A percentile compares a stretch with the other conserved stretches of the same genome.
Conservation (phyloP, 1,140 invertebrate species). For the Caenorhabditis tropicalis region DNA sequence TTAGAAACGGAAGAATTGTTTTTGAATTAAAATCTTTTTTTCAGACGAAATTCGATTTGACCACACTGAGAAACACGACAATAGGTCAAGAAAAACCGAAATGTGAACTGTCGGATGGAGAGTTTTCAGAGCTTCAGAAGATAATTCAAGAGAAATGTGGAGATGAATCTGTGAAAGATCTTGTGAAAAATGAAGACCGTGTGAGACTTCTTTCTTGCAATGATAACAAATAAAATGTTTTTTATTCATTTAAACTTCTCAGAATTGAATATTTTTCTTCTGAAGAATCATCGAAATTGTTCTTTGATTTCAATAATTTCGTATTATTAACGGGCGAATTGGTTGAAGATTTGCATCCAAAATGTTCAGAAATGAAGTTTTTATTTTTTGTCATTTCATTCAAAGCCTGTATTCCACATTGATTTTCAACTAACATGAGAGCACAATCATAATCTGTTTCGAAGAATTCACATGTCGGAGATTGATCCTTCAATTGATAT, state of each 20-base stretch:
- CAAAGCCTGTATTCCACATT: not conserved
- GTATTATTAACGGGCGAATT: not conserved
- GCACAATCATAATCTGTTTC: not conserved
- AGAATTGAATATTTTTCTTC: not conserved
- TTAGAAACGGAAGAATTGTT: too few relatives aligned
- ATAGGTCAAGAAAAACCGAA: not conserved
- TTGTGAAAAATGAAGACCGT: not conserved
- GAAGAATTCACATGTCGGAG: not conserved
- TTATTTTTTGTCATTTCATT: not conserved
- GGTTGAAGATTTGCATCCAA: not conserved
- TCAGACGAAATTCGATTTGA: not conserved
- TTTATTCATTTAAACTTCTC: not conserved
- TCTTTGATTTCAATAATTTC: not conserved
- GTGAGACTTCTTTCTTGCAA: not conserved
- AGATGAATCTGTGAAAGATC: not conserved
- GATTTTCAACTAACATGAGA: not conserved
- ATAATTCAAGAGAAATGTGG: not conserved
- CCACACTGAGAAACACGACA: not conserved
- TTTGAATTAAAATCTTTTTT: not conserved
- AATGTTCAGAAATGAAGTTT: not conserved
- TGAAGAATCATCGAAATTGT: not conserved
- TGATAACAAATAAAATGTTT: not conserved
- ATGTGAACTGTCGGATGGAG: not conserved
- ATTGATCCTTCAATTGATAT: not conserved
- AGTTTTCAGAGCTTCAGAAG: not conserved